phyloP scores from a whole-genome alignment of 2,888 invertebrate genomes.

The Apamea monoglypha region DNA sequence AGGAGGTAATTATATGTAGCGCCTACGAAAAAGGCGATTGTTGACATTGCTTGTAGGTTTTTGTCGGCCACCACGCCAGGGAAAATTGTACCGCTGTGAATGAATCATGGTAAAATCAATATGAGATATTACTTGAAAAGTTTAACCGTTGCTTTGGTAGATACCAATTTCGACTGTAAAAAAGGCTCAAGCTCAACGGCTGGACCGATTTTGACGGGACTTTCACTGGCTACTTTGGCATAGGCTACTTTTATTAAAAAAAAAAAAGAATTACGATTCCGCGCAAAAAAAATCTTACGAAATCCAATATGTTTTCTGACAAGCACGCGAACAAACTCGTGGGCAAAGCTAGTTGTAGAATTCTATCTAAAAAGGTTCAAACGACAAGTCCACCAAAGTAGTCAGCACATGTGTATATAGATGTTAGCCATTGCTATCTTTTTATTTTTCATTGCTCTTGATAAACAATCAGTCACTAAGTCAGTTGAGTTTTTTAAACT shows the following conservation, averaged over 20 bases:
- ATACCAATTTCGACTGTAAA: neutral
- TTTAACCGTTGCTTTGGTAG: neutral
- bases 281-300: neutral
- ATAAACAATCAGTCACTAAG: neutral
- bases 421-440: neutral
- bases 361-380: neutral
- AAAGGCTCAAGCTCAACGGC: neutral
- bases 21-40: constrained; percentile 43
- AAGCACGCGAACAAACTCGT: no score
- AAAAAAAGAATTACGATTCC: no score
- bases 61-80: neutral
- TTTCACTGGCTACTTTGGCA: no score
- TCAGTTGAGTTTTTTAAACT: neutral
- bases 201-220: no score
- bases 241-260: no score
- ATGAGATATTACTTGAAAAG: neutral
- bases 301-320: no score
- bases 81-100: neutral
- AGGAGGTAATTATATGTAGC: constrained; percentile 13
- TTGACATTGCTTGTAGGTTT: constrained; percentile 37
- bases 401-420: neutral
- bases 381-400: neutral
- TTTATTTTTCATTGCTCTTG: neutral
- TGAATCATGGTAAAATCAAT: constrained; percentile 3
- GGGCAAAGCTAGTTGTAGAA: no score